phyloP scores from a whole-genome alignment of 2,113 vertebrate genomes.

The Cyanocitta stelleri region DNA sequence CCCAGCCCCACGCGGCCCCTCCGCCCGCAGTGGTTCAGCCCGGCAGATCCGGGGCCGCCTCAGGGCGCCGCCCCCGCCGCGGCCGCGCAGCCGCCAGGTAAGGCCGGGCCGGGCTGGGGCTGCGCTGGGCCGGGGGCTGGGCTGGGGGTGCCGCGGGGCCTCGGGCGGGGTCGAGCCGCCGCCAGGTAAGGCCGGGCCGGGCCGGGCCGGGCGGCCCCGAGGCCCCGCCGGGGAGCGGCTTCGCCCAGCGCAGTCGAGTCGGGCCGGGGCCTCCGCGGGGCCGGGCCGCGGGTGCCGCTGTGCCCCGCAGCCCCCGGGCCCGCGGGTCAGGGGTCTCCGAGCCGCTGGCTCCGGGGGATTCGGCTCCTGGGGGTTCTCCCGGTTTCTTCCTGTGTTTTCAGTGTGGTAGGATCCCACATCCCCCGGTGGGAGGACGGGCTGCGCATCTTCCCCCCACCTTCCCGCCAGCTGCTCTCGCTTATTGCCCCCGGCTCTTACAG shows the following conservation, averaged over 20 bases:
- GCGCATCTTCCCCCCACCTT: accelerated
- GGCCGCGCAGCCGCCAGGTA: no score
- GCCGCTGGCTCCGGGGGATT: background rate
- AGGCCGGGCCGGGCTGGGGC: no score
- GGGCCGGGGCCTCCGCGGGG: background rate
- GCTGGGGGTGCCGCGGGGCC: no score
- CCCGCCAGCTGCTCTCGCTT: background rate
- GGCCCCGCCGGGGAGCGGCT: background rate
- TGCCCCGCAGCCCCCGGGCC: no score
- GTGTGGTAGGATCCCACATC: no score
- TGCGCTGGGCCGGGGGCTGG: no score
- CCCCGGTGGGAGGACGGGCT: background rate
- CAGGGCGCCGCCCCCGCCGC: background rate
- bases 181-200: background rate
- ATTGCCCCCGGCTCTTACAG: background rate
- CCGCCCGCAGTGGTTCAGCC: background rate
- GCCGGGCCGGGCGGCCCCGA: background rate
- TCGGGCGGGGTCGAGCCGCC: background rate
- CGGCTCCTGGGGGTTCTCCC: accelerated
- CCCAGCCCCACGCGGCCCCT: background rate
- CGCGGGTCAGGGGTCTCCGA: background rate
- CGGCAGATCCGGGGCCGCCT: background rate
- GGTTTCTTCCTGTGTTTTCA: accelerated
- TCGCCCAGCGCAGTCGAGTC: background rate
- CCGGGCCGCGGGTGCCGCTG: background rate